phyloP scores from a whole-genome alignment of 1,140 invertebrate species.

The Lethocerus indicus region DNA sequence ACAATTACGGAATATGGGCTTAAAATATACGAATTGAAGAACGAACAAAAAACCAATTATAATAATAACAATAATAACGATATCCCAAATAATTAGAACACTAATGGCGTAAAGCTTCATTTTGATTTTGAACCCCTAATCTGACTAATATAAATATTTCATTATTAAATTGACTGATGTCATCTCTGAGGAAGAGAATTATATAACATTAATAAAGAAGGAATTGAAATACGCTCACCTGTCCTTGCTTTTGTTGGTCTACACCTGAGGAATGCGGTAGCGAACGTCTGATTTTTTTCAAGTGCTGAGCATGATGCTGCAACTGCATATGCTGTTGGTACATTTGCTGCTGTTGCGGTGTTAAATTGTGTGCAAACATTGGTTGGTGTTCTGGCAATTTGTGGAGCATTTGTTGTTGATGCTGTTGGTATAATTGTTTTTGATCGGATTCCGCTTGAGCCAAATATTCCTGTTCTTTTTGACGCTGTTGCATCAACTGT shows the following conservation, averaged over 20 bases:
- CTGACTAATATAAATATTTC: too few relatives aligned
- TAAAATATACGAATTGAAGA: too few relatives aligned
- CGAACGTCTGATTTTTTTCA: constrained; percentile 27
- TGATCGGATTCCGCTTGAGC: constrained; percentile 11
- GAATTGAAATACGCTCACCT: not conserved
- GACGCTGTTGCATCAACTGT: constrained; percentile 16
- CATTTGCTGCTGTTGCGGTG: constrained; percentile 27
- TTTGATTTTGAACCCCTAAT: too few relatives aligned
- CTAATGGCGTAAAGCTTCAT: too few relatives aligned
- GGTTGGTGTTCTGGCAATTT: constrained; percentile 17
- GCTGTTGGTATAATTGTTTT: constrained; percentile 12
- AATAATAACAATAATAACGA: too few relatives aligned
- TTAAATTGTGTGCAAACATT: constrained; percentile 21
- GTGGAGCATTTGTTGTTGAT: constrained; percentile 17
- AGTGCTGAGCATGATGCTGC: constrained; percentile 27
- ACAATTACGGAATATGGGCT: too few relatives aligned
- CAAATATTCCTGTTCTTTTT: constrained; percentile 9
- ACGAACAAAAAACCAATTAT: too few relatives aligned
- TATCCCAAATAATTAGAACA: too few relatives aligned
- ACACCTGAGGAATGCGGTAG: constrained; percentile 18
- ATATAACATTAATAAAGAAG: too few relatives aligned
- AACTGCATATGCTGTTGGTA: constrained; percentile 29
- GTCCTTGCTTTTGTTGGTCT: constrained; percentile 11
- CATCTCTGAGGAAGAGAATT: too few relatives aligned
- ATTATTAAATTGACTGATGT: too few relatives aligned